A percentile compares a stretch with the other conserved stretches of the same genome.
Evolutionary conservation across 2,888 invertebrate genomes (phyloP).

Genomic region (Polyommatus icarus): DNA sequence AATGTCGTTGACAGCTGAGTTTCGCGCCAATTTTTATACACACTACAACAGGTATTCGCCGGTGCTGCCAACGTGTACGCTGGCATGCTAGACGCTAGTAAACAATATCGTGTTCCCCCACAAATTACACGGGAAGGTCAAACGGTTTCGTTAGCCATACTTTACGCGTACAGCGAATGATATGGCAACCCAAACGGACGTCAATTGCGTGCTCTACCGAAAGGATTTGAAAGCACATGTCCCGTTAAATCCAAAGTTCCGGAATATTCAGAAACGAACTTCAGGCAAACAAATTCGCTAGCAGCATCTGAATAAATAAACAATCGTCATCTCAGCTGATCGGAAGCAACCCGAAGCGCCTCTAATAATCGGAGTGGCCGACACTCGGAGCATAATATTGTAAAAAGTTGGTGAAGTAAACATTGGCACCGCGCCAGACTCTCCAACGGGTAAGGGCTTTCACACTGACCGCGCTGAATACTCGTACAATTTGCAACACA

Average conservation of each 20-base stretch:
- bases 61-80: constrained; percentile 17
- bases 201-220: too few species aligned
- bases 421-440: constrained; percentile 27
- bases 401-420: constrained; percentile 25
- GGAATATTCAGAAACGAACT: too few species aligned
- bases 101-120: constrained; percentile 14
- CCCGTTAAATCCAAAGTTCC: too few species aligned
- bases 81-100: constrained; percentile 2
- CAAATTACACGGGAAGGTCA: background rate
- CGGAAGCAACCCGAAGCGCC: constrained; percentile 5
- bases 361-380: constrained; percentile 23
- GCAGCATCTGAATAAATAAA: background rate
- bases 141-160: background rate
- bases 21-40: constrained; percentile 22
- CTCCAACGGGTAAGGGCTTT: constrained; percentile 7
- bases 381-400: constrained; percentile 3
- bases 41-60: background rate
- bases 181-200: background rate
- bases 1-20: constrained; percentile 30
- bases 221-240: too few species aligned
- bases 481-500: constrained; percentile 17
- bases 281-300: too few species aligned
- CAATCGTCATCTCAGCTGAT: constrained; percentile 9
- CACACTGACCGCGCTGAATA: constrained; percentile 24
- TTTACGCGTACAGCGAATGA: background rate